Evolutionary conservation across 2,888 invertebrate genomes (phyloP).

Genomic region (Agrochola circellaris): DNA sequence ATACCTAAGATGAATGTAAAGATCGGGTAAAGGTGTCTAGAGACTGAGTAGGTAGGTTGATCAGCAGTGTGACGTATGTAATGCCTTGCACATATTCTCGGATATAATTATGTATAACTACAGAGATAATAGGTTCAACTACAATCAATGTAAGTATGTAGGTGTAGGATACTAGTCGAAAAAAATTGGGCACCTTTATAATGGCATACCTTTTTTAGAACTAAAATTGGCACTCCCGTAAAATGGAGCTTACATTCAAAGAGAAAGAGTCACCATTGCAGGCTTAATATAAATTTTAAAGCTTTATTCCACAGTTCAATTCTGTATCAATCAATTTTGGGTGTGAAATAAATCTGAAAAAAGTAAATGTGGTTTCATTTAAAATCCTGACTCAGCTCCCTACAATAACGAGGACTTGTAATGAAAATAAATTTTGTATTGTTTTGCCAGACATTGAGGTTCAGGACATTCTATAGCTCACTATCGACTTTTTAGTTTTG

Average conservation of each 20-base stretch:
- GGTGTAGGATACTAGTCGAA: conserved; percentile 5
- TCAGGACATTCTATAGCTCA: neutral
- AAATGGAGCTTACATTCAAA: conserved; percentile 14
- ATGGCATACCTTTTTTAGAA: neutral
- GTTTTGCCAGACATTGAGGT: neutral
- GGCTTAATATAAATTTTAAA: conserved; percentile 17
- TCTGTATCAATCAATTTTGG: conserved; percentile 6
- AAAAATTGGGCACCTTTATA: conserved; percentile 35
- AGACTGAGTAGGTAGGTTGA: conserved; percentile 30
- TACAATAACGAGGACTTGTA: neutral
- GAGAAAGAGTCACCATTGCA: conserved; percentile 2
- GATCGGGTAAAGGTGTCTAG: conserved; percentile 40
- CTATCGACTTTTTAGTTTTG: neutral
- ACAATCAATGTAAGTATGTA: neutral
- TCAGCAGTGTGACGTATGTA: conserved; percentile 7
- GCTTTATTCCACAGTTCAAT: conserved; percentile 33
- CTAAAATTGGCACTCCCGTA: neutral
- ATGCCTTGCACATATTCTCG: conserved; percentile 12
- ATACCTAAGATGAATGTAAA: conserved; percentile 9
- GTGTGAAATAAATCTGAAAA: conserved; percentile 54
- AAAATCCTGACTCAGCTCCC: neutral
- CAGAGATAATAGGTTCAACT: neutral
- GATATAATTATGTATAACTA: neutral
- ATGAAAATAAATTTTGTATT: neutral
- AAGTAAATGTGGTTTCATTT: conserved; percentile 52